phyloP scores from a whole-genome alignment of 1,140 invertebrate genomes.

The Temnothorax longispinosus region DNA sequence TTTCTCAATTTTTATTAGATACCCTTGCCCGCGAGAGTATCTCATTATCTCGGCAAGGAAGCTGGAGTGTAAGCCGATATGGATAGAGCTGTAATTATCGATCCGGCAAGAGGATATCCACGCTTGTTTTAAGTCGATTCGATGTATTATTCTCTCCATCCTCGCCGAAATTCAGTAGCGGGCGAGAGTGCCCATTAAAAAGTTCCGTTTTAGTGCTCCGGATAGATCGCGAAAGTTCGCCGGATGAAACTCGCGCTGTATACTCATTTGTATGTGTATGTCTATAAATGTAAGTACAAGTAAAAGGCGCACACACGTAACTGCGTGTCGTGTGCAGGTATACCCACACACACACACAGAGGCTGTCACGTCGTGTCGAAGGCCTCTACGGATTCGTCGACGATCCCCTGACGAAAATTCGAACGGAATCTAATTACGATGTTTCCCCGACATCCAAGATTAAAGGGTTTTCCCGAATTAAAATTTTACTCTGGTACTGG shows the following conservation, averaged over 20 bases:
- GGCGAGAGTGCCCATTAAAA: not conserved
- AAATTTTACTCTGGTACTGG: not conserved
- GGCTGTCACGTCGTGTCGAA: conserved; percentile 4
- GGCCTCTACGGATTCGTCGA: not conserved
- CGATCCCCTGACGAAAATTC: not conserved
- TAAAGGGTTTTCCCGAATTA: conserved; percentile 7
- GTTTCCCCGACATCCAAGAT: not conserved
- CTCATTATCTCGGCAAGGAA: not conserved
- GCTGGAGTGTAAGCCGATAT: not conserved
- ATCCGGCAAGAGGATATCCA: not conserved
- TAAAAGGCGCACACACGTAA: conserved; percentile 32
- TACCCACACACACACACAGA: conserved; percentile 16
- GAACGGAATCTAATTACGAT: conserved; percentile 33
- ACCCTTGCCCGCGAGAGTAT: not conserved
- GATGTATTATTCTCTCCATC: too few relatives aligned
- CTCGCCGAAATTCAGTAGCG: not conserved
- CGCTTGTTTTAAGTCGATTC: conserved; percentile 1
- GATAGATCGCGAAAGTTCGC: not conserved
- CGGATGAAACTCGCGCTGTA: conserved; percentile 37
- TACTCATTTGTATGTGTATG: conserved; percentile 62
- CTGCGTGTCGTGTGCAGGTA: conserved; percentile 32
- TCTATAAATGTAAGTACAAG: conserved; percentile 65
- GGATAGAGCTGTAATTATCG: conserved; percentile 17
- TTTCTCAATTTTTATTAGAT: not conserved
- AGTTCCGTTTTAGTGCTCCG: conserved; percentile 17